phyloP scores from a whole-genome alignment of 2,888 invertebrate genomes.

The Panzeria rudis region DNA sequence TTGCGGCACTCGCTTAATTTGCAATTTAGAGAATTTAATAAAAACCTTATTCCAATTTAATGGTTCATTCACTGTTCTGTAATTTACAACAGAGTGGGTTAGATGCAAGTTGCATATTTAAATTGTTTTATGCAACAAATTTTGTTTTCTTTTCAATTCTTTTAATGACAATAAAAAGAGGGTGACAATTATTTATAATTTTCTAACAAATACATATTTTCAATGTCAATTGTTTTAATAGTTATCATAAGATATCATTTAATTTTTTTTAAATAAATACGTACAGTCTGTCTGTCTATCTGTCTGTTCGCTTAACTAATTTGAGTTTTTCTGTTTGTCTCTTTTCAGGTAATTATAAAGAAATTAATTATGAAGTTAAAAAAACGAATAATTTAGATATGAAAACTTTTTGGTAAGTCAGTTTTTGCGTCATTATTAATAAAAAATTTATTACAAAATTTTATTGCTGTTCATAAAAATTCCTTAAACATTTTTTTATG shows the following conservation, averaged over 20 bases:
- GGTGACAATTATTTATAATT: slow-evolving; percentile 29
- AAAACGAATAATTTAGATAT: background rate
- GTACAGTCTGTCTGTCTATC: too few species aligned
- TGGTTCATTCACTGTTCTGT: slow-evolving; percentile 11
- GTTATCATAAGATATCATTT: background rate
- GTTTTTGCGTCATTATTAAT: too few species aligned
- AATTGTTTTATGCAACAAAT: slow-evolving; percentile 51
- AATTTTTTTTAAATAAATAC: background rate
- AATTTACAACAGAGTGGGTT: slow-evolving; percentile 6
- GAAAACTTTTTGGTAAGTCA: slow-evolving; percentile 38
- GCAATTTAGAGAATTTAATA: slow-evolving; percentile 50
- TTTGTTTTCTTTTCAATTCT: slow-evolving; percentile 31
- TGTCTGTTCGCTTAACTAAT: slow-evolving; percentile 6
- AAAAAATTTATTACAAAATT: background rate
- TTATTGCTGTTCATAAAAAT: background rate
- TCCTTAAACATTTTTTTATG: background rate
- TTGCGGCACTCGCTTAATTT: slow-evolving; percentile 32
- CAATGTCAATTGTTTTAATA: slow-evolving; percentile 52
- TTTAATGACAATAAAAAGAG: slow-evolving; percentile 13
- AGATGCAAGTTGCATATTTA: slow-evolving; percentile 12
- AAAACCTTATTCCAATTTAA: slow-evolving; percentile 44
- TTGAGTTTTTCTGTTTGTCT: slow-evolving; percentile 19
- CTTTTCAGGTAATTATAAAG: slow-evolving; percentile 49
- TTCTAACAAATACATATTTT: slow-evolving; percentile 55
- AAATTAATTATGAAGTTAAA: slow-evolving; percentile 20